A percentile compares a stretch with the other conserved stretches of the same genome.
Evolutionary conservation across 2,113 vertebrate species (phyloP).

Genomic region (Choloepus hoffmanni): DNA sequence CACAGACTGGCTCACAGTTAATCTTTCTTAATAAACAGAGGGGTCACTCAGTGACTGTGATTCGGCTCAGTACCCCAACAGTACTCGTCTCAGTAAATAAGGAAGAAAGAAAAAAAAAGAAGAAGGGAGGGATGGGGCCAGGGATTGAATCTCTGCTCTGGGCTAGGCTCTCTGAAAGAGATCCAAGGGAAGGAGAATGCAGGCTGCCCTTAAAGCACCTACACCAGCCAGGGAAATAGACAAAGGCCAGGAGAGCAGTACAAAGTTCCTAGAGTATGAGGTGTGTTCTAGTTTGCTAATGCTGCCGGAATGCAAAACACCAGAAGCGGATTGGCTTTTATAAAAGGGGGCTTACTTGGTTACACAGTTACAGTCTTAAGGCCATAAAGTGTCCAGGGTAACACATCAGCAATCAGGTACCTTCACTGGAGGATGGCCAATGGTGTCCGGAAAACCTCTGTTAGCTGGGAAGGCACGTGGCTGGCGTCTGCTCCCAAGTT

Average conservation of each 20-base stretch:
- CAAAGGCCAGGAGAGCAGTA: background rate
- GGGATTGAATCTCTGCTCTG: background rate
- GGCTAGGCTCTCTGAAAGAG: background rate
- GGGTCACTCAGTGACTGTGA: background rate
- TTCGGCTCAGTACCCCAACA: background rate
- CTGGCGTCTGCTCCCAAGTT: too few relatives aligned
- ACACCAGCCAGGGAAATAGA: background rate
- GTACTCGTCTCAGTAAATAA: background rate
- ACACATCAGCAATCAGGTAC: too few relatives aligned
- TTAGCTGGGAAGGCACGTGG: too few relatives aligned
- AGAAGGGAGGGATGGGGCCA: background rate
- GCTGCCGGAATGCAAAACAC: too few relatives aligned
- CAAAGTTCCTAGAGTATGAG: background rate
- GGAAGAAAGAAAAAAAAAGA: background rate
- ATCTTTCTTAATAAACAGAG: background rate
- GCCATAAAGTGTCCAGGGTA: too few relatives aligned
- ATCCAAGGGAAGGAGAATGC: background rate
- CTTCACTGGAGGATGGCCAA: too few relatives aligned
- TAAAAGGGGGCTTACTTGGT: too few relatives aligned
- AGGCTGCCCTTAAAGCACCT: too few relatives aligned
- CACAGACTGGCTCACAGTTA: background rate
- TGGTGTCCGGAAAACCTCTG: too few relatives aligned
- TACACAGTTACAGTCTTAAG: too few relatives aligned
- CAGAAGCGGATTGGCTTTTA: too few relatives aligned
- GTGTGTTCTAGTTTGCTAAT: too few relatives aligned